Evolutionary conservation across 2,113 vertebrate genomes (phyloP).

Genomic region (Gavialis gangeticus): DNA sequence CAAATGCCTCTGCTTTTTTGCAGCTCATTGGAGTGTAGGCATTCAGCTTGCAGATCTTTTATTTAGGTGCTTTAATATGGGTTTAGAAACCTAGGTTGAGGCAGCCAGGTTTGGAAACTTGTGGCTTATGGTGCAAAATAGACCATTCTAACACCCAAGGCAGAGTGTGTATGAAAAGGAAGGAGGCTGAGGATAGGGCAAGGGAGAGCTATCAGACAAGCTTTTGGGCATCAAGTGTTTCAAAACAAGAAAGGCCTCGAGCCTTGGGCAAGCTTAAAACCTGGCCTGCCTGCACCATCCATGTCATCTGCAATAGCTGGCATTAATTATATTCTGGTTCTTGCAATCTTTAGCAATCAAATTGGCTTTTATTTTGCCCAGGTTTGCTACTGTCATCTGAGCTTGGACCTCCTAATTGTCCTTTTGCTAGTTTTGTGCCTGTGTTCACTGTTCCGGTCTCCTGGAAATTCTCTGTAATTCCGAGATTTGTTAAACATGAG

Average conservation of each 20-base stretch:
- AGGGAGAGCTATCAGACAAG: background rate
- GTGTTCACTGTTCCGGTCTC: too few relatives aligned
- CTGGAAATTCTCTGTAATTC: too few relatives aligned
- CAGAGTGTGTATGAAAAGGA: background rate
- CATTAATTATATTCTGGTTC: too few relatives aligned
- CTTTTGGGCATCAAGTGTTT: background rate
- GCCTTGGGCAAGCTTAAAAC: background rate
- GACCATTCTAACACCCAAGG: background rate
- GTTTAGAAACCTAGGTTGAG: background rate
- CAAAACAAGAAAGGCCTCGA: background rate
- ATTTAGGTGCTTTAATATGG: too few relatives aligned
- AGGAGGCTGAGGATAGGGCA: background rate
- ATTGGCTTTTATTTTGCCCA: too few relatives aligned
- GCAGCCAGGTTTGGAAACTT: background rate
- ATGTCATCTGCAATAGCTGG: too few relatives aligned
- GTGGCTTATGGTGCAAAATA: background rate
- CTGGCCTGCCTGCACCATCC: too few relatives aligned
- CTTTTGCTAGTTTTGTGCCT: too few relatives aligned
- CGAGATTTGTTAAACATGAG: too few relatives aligned
- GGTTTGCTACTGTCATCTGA: too few relatives aligned
- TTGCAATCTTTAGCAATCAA: too few relatives aligned
- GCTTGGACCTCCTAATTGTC: too few relatives aligned
- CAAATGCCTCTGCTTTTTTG: background rate
- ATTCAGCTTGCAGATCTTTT: background rate
- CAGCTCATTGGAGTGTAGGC: fast-evolving